Percentiles rank a stretch among this genome's conserved stretches.
phyloP scores from a whole-genome alignment of 2,113 vertebrate species.

The Proterorhinus semilunaris region DNA sequence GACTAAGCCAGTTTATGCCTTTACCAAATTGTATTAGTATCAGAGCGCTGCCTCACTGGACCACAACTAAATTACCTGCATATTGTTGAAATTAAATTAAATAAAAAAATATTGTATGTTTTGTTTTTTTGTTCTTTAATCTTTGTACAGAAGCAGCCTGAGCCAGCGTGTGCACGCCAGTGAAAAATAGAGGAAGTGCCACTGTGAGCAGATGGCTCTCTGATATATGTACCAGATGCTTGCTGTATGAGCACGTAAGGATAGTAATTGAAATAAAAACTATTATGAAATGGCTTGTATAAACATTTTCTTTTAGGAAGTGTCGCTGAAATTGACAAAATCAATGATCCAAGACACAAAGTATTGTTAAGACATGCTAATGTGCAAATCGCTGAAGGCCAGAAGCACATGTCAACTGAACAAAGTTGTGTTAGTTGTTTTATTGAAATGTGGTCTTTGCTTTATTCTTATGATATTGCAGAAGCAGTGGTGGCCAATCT shows the following conservation, averaged over 20 bases:
- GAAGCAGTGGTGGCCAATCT: too few species aligned
- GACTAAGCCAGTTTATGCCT: too few species aligned
- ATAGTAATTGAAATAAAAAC: conserved; percentile 4
- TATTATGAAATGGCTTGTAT: background rate
- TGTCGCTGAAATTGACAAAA: background rate
- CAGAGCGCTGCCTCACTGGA: too few species aligned
- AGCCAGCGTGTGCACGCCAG: background rate
- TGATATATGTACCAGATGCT: conserved; percentile 5
- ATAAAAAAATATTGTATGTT: background rate
- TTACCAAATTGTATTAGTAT: too few species aligned
- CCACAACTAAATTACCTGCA: background rate
- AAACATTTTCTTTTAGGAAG: background rate
- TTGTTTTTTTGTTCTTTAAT: background rate
- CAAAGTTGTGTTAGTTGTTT: too few species aligned
- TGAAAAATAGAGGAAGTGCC: background rate
- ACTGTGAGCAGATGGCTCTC: conserved; percentile 3
- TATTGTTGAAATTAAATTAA: background rate
- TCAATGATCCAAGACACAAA: background rate
- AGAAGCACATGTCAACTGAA: too few species aligned
- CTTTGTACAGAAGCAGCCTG: background rate
- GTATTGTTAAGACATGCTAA: background rate
- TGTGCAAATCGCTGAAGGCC: too few species aligned
- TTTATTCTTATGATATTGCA: too few species aligned
- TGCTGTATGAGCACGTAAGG: conserved; percentile 1
- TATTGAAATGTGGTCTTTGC: too few species aligned